These are phyloP conservation scores for Channa striata DNA, from an alignment of 2,797 vertebrate species.

Conservation along the genomic window DNA sequence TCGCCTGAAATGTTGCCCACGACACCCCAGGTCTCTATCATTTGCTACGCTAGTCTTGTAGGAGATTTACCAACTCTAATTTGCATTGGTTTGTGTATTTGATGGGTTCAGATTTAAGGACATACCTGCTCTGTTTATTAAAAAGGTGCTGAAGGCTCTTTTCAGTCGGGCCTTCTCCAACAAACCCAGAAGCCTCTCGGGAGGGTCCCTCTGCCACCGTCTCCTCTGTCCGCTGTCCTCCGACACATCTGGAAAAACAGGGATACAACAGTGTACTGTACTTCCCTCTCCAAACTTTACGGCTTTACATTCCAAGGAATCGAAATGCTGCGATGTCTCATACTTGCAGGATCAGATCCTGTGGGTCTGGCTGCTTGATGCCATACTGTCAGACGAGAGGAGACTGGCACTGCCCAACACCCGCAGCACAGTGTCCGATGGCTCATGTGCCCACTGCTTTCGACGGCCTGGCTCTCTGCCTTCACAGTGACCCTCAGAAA, in stretches of 20 bases:
- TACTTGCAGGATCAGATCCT: conserved; percentile 17
- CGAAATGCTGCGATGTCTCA: background rate
- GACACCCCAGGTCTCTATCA: background rate
- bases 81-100: background rate
- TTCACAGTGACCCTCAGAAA: conserved; percentile 19
- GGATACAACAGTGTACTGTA: background rate
- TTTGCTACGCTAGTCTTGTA: background rate
- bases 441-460: conserved; percentile 84
- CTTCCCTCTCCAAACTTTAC: background rate
- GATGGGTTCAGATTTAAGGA: background rate
- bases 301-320: background rate
- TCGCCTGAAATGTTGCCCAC: conserved; percentile 62
- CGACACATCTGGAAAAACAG: conserved; percentile 29
- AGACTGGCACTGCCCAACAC: conserved; percentile 84
- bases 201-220: conserved; percentile 86
- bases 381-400: conserved; percentile 80
- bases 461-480: conserved; percentile 52
- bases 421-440: conserved; percentile 72
- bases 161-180: conserved; percentile 87
- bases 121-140: conserved; percentile 87
- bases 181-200: conserved; percentile 87
- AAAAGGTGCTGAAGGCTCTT: conserved; percentile 90
- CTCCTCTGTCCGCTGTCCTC: conserved; percentile 74
- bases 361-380: conserved; percentile 43
- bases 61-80: background rate